phyloP scores from a whole-genome alignment of 2,797 vertebrate genomes.

The Phoebastria nigripes region DNA sequence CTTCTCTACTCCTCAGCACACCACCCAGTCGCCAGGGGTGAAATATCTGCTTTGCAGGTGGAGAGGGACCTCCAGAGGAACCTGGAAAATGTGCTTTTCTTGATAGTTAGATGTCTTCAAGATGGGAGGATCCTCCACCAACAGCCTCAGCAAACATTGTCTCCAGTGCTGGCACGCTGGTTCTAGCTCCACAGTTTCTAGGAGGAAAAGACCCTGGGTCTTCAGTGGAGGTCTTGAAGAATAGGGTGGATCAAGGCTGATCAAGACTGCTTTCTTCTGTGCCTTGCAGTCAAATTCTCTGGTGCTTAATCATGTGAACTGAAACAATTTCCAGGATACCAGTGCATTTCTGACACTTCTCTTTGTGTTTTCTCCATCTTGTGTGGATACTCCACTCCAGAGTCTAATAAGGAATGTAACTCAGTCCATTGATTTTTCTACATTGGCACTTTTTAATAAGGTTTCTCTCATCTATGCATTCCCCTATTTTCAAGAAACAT shows the following conservation, averaged over 20 bases:
- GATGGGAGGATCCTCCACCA: not conserved
- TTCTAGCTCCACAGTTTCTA: not conserved
- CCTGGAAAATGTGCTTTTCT: not conserved
- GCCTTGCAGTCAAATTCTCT: not conserved
- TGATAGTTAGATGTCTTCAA: not conserved
- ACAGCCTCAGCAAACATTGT: not conserved
- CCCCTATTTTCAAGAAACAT: not conserved
- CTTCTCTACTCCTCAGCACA: not conserved
- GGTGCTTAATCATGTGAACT: not conserved
- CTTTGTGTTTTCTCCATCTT: not conserved
- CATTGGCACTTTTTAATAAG: not conserved
- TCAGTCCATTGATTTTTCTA: slow-evolving; percentile 1
- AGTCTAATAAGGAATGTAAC: not conserved
- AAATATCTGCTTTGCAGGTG: not conserved
- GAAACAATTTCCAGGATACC: not conserved
- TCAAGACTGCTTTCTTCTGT: not conserved
- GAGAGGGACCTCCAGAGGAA: not conserved
- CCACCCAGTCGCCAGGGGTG: not conserved
- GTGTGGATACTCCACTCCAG: not conserved
- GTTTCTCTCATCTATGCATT: not conserved
- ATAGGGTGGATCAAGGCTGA: not conserved
- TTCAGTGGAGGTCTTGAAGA: not conserved
- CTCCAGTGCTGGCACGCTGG: not conserved
- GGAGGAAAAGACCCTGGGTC: not conserved
- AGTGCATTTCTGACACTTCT: not conserved